Conservation (phyloP, 1,140 invertebrate species). For the Ruditapes philippinarum region DNA sequence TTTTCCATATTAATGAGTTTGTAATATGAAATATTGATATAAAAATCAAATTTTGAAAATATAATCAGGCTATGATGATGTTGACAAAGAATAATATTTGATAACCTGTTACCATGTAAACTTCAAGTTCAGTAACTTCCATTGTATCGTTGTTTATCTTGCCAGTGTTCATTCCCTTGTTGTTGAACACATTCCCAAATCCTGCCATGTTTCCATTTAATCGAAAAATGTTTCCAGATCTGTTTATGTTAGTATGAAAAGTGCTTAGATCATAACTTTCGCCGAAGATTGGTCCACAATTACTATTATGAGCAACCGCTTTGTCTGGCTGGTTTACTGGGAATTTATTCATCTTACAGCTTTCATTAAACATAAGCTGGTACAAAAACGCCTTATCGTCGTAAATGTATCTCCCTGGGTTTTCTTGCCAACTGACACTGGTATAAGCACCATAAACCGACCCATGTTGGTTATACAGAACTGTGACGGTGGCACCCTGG, state of each 20-base stretch:
- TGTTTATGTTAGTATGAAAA: slow-evolving; percentile 1
- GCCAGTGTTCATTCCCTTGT: not conserved
- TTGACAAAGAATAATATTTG: no score
- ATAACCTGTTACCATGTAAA: slow-evolving; percentile 60
- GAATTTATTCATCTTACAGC: not conserved
- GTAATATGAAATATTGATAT: no score
- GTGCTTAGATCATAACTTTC: slow-evolving; percentile 25
- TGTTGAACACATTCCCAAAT: slow-evolving; percentile 7
- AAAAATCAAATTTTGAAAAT: no score
- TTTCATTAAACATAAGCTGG: slow-evolving; percentile 20
- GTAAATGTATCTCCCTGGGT: not conserved
- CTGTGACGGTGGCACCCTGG: slow-evolving; percentile 67
- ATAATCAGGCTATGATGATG: no score
- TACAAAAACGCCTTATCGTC: slow-evolving; percentile 68
- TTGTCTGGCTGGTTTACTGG: not conserved
- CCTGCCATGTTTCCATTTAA: not conserved
- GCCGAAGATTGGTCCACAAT: slow-evolving; percentile 54
- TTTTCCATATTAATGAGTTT: no score
- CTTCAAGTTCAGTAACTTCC: slow-evolving; percentile 46
- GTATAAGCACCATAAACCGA: slow-evolving; percentile 71
- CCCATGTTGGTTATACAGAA: slow-evolving; percentile 59
- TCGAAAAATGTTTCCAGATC: not conserved
- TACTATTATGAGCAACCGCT: not conserved
- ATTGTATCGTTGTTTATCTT: slow-evolving; percentile 22
- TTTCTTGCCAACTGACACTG: slow-evolving; percentile 38